A percentile compares a stretch with the other conserved stretches of the same genome.
Conservation (phyloP, 2,113 vertebrate species). For the Microcebus tavaratra region DNA sequence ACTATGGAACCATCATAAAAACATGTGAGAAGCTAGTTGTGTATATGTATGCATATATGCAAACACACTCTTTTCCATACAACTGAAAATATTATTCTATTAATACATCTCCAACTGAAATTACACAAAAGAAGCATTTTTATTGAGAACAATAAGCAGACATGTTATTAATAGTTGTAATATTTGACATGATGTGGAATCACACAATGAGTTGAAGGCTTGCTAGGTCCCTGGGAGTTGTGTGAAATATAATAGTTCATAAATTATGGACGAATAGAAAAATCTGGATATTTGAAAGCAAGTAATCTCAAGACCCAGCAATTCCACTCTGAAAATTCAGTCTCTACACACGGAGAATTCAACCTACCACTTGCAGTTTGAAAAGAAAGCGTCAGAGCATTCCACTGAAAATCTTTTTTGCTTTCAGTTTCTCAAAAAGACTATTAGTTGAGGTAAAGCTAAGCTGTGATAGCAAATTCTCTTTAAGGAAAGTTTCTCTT, state of each 20-base stretch:
- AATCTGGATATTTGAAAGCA: conserved; percentile 40
- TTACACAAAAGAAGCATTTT: conserved; percentile 58
- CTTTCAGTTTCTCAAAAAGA: conserved; percentile 54
- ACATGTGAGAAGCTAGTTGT: background rate
- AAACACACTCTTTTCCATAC: conserved; percentile 30
- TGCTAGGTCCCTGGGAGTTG: background rate
- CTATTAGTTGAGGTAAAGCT: conserved; percentile 49
- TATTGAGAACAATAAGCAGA: conserved; percentile 50
- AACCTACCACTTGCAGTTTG: background rate
- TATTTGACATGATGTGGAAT: conserved; percentile 60
- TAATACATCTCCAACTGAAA: conserved; percentile 28
- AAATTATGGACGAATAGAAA: conserved; percentile 60
- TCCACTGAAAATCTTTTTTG: background rate
- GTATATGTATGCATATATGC: background rate
- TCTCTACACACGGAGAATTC: background rate
- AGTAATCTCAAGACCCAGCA: conserved; percentile 32
- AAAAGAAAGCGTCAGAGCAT: conserved; percentile 14
- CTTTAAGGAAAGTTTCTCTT: conserved; percentile 64
- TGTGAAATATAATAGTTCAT: conserved; percentile 50
- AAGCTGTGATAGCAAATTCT: background rate
- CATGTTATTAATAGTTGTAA: background rate
- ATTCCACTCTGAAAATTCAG: conserved; percentile 31
- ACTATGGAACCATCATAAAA: background rate
- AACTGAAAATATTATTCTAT: conserved; percentile 48
- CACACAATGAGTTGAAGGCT: background rate